phyloP scores from a whole-genome alignment of 1,140 invertebrate genomes.

The Elymnias hypermnestra region DNA sequence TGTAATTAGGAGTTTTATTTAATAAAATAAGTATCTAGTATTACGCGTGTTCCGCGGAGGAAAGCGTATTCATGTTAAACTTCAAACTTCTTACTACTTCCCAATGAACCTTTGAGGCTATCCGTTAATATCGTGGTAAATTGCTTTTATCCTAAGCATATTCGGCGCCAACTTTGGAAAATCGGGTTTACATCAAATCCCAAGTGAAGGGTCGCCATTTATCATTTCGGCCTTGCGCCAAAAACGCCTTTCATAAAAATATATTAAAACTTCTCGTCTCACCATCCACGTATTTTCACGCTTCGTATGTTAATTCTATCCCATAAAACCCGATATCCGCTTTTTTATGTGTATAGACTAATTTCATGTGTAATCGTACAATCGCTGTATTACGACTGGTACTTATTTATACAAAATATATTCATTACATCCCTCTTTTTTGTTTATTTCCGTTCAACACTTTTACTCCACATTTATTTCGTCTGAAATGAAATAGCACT shows the following conservation, averaged over 20 bases:
- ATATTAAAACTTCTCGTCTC: constrained; percentile 59
- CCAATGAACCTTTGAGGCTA: too few species aligned
- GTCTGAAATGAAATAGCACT: too few species aligned
- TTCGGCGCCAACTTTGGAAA: constrained; percentile 33
- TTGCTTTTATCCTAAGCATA: constrained; percentile 28
- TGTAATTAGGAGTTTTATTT: too few species aligned
- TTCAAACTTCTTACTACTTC: too few species aligned
- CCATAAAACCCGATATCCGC: constrained; percentile 50
- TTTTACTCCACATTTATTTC: too few species aligned
- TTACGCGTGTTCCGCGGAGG: too few species aligned
- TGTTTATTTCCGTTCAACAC: too few species aligned
- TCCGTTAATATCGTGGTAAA: constrained; percentile 1
- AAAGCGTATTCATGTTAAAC: too few species aligned
- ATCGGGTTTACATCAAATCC: constrained; percentile 45
- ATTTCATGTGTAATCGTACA: constrained; percentile 38
- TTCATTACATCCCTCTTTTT: too few species aligned
- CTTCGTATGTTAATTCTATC: constrained; percentile 62
- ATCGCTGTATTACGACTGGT: constrained; percentile 31
- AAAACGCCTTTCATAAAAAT: constrained; percentile 66
- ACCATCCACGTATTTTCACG: constrained; percentile 41
- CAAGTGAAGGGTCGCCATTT: constrained; percentile 55
- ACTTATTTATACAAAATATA: too few species aligned
- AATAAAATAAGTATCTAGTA: too few species aligned
- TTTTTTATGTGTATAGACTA: constrained; percentile 42
- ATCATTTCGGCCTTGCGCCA: constrained; percentile 48